Percentiles rank a stretch among this genome's conserved stretches.
Evolutionary conservation across 2,888 invertebrate species (phyloP).

Genomic region (Amphimallon solstitiale): DNA sequence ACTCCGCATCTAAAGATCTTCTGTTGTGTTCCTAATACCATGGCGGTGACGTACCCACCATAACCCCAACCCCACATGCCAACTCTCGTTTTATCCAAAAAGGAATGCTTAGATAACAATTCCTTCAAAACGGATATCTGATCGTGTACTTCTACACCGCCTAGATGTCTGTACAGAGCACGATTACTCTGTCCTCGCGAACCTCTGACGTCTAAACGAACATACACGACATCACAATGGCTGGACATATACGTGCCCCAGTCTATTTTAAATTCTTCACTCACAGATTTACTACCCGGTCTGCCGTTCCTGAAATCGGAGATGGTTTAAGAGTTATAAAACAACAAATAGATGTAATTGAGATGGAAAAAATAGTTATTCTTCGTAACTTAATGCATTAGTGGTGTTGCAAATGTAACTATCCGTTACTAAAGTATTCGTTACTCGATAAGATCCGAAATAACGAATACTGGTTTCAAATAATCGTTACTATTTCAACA

Average conservation of each 20-base stretch:
- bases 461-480: no score
- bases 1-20: conserved; percentile 92
- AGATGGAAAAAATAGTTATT: no score
- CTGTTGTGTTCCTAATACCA: conserved; percentile 85
- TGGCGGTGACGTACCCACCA: conserved; percentile 94
- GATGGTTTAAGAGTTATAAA: neutral
- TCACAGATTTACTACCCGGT: conserved; percentile 91
- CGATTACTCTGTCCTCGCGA: conserved; percentile 82
- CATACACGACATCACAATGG: conserved; percentile 89
- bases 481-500: no score
- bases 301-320: conserved; percentile 79
- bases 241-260: conserved; percentile 96
- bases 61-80: conserved; percentile 98
- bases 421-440: no score
- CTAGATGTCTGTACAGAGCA: conserved; percentile 82
- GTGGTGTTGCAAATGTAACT: no score
- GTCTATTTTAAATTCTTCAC: conserved; percentile 85
- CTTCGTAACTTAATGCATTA: no score
- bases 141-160: conserved; percentile 76
- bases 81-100: conserved; percentile 86
- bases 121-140: conserved; percentile 88
- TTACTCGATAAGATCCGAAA: no score
- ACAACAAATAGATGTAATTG: no score
- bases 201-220: conserved; percentile 91
- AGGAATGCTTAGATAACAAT: conserved; percentile 82